These are phyloP conservation scores for Neuroscelio doddi DNA, from an alignment of 2,888 invertebrate genomes.

Conservation along the genomic window DNA sequence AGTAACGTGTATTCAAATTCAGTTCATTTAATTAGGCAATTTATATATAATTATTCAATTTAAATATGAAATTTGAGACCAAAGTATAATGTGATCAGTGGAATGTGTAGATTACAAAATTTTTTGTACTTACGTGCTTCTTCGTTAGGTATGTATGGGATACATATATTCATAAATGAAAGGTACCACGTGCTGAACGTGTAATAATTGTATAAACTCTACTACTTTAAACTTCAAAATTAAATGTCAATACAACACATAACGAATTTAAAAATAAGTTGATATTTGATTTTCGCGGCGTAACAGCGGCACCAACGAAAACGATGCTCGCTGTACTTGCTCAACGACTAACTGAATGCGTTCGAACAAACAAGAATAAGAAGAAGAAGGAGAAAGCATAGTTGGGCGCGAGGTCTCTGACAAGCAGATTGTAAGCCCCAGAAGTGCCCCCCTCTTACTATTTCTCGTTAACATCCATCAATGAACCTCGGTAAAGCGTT, in stretches of 20 bases:
- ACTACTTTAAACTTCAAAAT: no score
- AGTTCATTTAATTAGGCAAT: no score
- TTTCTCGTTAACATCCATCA: neutral
- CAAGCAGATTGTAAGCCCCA: conserved; percentile 44
- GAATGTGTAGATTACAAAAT: no score
- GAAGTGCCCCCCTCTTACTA: conserved; percentile 31
- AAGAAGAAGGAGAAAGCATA: conserved; percentile 36
- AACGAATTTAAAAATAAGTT: neutral
- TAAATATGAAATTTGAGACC: no score
- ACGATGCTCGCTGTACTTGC: conserved; percentile 14
- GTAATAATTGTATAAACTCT: no score
- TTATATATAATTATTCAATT: no score
- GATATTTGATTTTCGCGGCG: conserved; percentile 13
- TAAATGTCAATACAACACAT: conserved; percentile 2
- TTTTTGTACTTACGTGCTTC: no score
- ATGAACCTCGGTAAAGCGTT: conserved; percentile 40
- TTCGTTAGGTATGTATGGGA: no score
- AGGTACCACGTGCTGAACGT: no score
- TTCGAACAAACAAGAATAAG: conserved; percentile 18
- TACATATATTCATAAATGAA: no score
- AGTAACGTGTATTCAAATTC: no score
- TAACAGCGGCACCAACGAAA: conserved; percentile 1
- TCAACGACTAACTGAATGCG: conserved; percentile 35
- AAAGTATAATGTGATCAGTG: no score
- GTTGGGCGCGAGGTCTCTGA: conserved; percentile 36